Base-by-base conservation (phyloP, 2,113 vertebrate genomes). In the Brachypteracias leptosomus region DNA sequence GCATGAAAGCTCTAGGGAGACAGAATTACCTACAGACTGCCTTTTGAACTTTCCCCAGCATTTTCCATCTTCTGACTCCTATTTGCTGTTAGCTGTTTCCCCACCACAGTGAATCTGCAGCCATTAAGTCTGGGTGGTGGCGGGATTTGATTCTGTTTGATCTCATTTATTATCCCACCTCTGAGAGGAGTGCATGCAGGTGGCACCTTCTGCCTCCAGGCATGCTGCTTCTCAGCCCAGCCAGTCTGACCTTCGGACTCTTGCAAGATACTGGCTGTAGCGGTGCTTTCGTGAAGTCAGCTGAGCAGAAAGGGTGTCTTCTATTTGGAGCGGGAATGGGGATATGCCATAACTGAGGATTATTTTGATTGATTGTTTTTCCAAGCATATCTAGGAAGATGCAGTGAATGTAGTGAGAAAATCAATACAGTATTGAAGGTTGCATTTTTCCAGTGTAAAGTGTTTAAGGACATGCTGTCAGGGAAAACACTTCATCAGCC, bases 361-460 rank as follows among this genome's bases (percentile, higher is more conserved):
- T 88, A 66, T 83, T 91, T 90, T 25, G 59, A 90, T 74, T n/a
- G 16, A 42, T 63, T 55, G 76, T 70, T 79, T 93, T 89, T 10
- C 8, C 38, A 59, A 3, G 72, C 58, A 4, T 87, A 44, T 73
- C 52, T 71, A 47, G 72, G 33, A 90, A 59, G 51, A 62, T 83
- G 63, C 40, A 83, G 51, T 83, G 62, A 83, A 83, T 67, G 28
- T 33, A 72, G 33, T 75, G 70, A 85, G 68, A 92, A 94, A 90
- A 93, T 93, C 75, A 55, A 74, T 94, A 46, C 1, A 2, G 17
- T 84, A 81, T 78, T 72, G 72, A 92, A 94, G 40, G 49, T 13
- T 96, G 80, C 49, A 46, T 93, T 95, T 95, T 95, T 89, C 52
- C 65, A 72, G 16, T 16, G 16, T 49, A 22, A 77, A 86, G 58